Percentiles rank a stretch among this genome's conserved stretches.
Conservation (phyloP, 2,113 vertebrate species). For the Rhizomys pruinosus region DNA sequence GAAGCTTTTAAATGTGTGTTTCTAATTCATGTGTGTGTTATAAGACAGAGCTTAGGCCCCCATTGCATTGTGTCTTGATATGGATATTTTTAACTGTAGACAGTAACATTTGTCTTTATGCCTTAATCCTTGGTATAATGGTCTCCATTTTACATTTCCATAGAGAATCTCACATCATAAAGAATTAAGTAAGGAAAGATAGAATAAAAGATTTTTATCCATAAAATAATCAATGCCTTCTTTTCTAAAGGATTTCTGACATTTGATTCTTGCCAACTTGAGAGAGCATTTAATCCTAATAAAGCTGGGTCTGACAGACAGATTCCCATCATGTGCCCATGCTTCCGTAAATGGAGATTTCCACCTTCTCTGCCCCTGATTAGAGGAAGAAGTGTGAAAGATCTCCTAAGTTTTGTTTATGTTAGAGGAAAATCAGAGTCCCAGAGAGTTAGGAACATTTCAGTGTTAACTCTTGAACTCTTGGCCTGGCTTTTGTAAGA, state of each 20-base stretch:
- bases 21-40: background rate
- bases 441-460: background rate
- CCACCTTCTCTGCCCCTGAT: background rate
- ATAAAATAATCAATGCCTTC: background rate
- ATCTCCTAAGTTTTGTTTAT: background rate
- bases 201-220: conserved; percentile 15
- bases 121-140: background rate
- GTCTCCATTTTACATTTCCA: background rate
- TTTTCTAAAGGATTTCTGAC: conserved; percentile 30
- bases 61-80: background rate
- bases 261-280: background rate
- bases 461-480: background rate
- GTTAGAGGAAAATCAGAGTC: background rate
- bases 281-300: background rate
- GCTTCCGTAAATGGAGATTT: background rate
- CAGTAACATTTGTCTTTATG: background rate
- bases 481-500: background rate
- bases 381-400: background rate
- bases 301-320: background rate
- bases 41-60: background rate
- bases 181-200: conserved; percentile 23
- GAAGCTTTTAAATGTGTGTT: background rate
- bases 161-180: conserved; percentile 1
- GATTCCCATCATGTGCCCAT: background rate
- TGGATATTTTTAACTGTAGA: background rate